These are phyloP conservation scores for Tipula helvola DNA, from an alignment of 2,888 invertebrate genomes.

Conservation along the genomic window DNA sequence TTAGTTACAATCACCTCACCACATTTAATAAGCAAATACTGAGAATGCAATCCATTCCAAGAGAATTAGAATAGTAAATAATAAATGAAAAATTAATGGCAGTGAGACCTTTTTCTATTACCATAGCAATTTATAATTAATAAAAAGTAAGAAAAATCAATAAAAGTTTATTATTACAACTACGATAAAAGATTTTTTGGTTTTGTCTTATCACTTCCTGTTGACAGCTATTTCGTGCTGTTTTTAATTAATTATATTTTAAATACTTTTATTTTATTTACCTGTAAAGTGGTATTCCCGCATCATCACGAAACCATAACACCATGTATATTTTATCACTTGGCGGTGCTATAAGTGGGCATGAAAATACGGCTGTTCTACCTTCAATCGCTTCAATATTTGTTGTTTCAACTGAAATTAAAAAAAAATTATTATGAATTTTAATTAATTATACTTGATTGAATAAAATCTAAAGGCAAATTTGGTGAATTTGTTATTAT, in stretches of 20 bases:
- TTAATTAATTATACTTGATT: background rate
- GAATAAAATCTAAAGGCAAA: no score
- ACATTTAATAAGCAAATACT: no score
- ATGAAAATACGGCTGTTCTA: constrained; percentile 48
- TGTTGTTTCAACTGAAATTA: constrained; percentile 41
- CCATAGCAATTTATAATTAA: background rate
- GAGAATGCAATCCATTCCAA: no score
- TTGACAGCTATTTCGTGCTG: background rate
- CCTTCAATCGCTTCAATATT: constrained; percentile 51
- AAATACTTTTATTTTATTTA: constrained; percentile 27
- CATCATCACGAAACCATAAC: constrained; percentile 53
- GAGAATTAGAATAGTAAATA: no score
- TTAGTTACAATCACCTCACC: no score
- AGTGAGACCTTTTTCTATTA: background rate
- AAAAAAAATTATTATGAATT: background rate
- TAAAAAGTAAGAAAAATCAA: background rate
- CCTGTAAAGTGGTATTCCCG: constrained; percentile 53
- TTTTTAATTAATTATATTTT: no score
- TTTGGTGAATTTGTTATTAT: no score
- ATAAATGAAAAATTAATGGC: background rate
- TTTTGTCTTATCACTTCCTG: background rate
- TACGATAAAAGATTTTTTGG: no score
- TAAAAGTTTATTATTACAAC: background rate
- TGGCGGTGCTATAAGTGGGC: constrained; percentile 48
- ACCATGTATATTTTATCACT: constrained; percentile 54